Conservation (phyloP, 2,797 vertebrate species). For the Gorsachius magnificus region DNA sequence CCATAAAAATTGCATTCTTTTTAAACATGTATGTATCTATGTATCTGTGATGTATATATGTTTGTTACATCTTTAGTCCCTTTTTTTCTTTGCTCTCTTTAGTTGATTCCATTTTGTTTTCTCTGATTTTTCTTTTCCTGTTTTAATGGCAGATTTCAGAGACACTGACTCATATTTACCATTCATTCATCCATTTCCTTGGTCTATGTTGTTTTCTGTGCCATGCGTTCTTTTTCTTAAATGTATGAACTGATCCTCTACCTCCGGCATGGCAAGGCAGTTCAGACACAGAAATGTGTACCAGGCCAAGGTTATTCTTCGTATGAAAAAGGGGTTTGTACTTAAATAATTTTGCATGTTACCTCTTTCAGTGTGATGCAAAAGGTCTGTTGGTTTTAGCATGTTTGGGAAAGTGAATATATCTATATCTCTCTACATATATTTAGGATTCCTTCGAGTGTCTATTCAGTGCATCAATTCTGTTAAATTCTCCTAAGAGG, state of each 20-base stretch:
- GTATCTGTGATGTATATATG: background rate
- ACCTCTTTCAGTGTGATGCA: background rate
- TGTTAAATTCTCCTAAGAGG: background rate
- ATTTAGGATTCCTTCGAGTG: background rate
- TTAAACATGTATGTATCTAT: rapidly evolving
- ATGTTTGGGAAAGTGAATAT: background rate
- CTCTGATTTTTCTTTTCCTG: background rate
- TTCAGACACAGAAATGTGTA: background rate
- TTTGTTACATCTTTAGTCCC: background rate
- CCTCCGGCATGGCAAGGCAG: rapidly evolving
- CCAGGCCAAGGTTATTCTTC: background rate
- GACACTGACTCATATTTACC: background rate
- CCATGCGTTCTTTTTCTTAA: background rate
- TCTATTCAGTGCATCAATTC: background rate
- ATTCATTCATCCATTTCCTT: background rate
- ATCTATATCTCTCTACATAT: rapidly evolving
- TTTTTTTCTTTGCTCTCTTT: background rate
- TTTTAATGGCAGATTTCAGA: background rate
- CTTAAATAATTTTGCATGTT: background rate
- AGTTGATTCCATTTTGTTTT: background rate
- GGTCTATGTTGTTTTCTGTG: background rate
- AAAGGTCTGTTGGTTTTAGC: background rate
- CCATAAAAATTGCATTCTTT: background rate
- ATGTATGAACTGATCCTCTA: background rate
- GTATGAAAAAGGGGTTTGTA: background rate